Evolutionary conservation across 2,113 vertebrate genomes (phyloP).

Genomic region (Pogonocichla stellata): DNA sequence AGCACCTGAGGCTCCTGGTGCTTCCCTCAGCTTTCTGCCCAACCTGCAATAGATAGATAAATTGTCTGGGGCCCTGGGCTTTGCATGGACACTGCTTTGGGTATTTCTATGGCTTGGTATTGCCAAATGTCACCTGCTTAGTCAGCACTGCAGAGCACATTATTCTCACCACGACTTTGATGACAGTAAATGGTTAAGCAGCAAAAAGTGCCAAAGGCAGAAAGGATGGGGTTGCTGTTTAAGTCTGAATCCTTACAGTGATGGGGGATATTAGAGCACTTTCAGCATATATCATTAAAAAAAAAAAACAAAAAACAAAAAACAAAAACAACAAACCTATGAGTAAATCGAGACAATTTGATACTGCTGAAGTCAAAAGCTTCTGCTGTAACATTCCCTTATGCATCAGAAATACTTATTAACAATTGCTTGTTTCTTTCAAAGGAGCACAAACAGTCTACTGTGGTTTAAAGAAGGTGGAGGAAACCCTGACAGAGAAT

Average conservation of each 20-base stretch:
- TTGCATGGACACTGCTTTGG: rapidly evolving
- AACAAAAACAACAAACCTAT: neutral
- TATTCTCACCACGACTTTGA: neutral
- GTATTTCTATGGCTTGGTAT: neutral
- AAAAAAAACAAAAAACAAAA: neutral
- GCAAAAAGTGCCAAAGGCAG: slow-evolving; percentile 8
- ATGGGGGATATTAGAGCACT: neutral
- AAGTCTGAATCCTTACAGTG: neutral
- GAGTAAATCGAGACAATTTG: neutral
- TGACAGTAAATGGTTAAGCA: slow-evolving; percentile 29
- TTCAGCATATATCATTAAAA: neutral
- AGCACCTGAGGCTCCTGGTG: neutral
- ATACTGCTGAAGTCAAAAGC: neutral
- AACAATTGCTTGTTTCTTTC: neutral
- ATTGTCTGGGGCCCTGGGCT: neutral
- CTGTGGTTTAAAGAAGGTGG: neutral
- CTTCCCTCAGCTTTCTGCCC: neutral
- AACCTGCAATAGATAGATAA: neutral
- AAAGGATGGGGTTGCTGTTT: neutral
- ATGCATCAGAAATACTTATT: neutral
- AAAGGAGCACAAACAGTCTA: neutral
- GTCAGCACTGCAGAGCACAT: neutral
- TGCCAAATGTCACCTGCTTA: neutral
- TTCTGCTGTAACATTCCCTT: neutral
- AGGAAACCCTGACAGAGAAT: slow-evolving; percentile 3